Base-by-base conservation (phyloP, 2,113 vertebrate species). In the Cariama cristata region DNA sequence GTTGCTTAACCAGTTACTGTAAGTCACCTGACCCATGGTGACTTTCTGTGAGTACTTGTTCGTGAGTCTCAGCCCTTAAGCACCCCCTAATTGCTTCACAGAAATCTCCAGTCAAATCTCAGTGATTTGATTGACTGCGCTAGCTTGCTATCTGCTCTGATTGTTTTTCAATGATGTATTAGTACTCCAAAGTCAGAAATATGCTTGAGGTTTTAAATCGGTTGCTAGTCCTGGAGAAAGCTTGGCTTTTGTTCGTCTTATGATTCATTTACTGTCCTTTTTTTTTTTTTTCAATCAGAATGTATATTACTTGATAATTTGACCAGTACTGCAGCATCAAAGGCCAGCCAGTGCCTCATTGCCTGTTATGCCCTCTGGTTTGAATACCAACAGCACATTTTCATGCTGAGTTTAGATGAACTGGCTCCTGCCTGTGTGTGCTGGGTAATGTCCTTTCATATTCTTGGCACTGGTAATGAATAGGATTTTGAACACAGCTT, bases 351-450 rank as follows among this genome's bases (percentile, higher is more conserved):
- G 89, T 91, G 84, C 87, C 87, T 96, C 74, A 33, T 27, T 93
- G 96, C 93, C 79, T 97, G 74, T 96, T 93, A 67, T 96, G 91
- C 94, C 95, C 93, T 96, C 81, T 96, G 91, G 86, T 95, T 96
- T 96, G 87, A 95, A 96, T 87, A 93, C 91, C 80, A 96, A 96
- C 89, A 95, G 89, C 85, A 89, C 91, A 95, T 97, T 97, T 97
- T 94, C 96, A 90, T 94, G 97, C 96, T 96, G 96, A 87, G 92
- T 96, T 96, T 93, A 96, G 94, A 96, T 95, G 95, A 96, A 97
- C 94, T 97, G 97, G 86, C 96, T 93, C 87, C 93, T 96, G 97
- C 93, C 73, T 96, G 71, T 88, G 76, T 96, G 90, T 94, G 82
- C 96, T 79, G 86, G 55, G 77, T 86, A 95, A 95, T 92, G 86